Evolutionary conservation across 2,888 invertebrate genomes (phyloP).

Genomic region (Gibbula magus): DNA sequence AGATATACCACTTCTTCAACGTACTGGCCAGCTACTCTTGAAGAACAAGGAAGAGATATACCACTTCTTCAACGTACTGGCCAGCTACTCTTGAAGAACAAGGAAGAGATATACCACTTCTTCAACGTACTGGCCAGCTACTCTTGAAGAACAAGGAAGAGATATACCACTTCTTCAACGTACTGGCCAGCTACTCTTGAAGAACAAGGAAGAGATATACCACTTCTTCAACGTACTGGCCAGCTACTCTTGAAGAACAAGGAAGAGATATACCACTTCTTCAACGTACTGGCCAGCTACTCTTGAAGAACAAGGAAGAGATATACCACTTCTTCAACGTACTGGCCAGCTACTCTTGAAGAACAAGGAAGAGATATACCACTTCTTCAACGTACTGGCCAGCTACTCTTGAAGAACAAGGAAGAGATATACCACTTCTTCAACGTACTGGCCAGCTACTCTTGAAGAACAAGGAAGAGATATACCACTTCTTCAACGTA

Average conservation of each 20-base stretch:
- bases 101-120: slow-evolving; percentile 80
- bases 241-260: slow-evolving; percentile 78
- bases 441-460: slow-evolving; percentile 78
- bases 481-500: slow-evolving; percentile 80
- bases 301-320: slow-evolving; percentile 78
- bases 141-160: slow-evolving; percentile 79
- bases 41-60: slow-evolving; percentile 79
- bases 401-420: slow-evolving; percentile 78
- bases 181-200: slow-evolving; percentile 78
- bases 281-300: slow-evolving; percentile 79
- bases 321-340: slow-evolving; percentile 81
- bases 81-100: slow-evolving; percentile 78
- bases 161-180: slow-evolving; percentile 80
- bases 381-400: slow-evolving; percentile 79
- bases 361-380: slow-evolving; percentile 79
- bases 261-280: slow-evolving; percentile 80
- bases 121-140: slow-evolving; percentile 79
- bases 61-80: slow-evolving; percentile 80
- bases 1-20: slow-evolving; percentile 80
- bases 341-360: slow-evolving; percentile 77
- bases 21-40: slow-evolving; percentile 78
- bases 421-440: slow-evolving; percentile 81
- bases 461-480: slow-evolving; percentile 78
- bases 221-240: slow-evolving; percentile 80
- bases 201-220: slow-evolving; percentile 79